Conservation (phyloP, 2,113 vertebrate genomes). For the Nipponia nippon region DNA sequence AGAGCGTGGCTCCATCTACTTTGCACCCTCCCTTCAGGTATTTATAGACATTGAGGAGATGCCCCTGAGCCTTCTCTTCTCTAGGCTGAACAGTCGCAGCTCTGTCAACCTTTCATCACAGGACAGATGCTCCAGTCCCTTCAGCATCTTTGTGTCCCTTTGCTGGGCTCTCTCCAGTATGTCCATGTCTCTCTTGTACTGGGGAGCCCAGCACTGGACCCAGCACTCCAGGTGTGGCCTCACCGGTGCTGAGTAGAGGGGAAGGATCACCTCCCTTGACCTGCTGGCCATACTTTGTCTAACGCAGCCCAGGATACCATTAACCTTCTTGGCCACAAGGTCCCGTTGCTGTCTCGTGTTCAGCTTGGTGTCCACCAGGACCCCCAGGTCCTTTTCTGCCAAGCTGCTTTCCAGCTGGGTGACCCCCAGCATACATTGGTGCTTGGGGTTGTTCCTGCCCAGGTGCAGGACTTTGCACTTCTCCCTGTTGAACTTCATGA, state of each 20-base stretch:
- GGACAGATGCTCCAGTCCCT: neutral
- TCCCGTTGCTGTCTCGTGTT: neutral
- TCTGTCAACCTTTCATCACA: neutral
- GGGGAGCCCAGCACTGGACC: neutral
- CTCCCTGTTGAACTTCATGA: neutral
- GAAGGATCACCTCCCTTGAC: neutral
- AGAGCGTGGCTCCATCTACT: accelerated
- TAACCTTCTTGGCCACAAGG: neutral
- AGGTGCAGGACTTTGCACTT: neutral
- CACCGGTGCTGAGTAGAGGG: neutral
- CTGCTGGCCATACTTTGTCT: neutral
- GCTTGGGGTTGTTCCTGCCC: neutral
- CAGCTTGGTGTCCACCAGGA: neutral
- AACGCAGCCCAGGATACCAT: neutral
- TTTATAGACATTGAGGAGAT: neutral
- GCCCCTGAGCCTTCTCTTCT: neutral
- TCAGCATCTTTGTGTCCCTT: neutral
- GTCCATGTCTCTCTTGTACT: too few species aligned
- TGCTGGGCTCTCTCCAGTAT: neutral
- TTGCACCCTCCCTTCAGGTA: neutral
- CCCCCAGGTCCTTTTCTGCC: neutral
- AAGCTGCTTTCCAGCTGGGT: neutral
- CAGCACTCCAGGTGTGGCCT: neutral
- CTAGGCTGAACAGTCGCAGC: neutral
- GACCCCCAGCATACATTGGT: neutral